Conservation (phyloP, 2,113 vertebrate genomes). For the Alces alces region DNA sequence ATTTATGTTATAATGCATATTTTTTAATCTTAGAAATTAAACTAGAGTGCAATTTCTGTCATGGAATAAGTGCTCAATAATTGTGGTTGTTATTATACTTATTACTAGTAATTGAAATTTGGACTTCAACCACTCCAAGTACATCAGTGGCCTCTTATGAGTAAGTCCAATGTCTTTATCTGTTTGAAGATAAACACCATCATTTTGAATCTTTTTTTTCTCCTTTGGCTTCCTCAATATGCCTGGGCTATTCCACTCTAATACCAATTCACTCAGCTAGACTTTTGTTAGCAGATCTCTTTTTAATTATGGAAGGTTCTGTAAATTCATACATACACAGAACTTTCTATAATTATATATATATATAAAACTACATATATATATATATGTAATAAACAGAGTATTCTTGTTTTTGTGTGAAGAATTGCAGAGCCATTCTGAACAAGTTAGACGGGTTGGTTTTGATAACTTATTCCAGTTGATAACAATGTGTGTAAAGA, state of each 20-base stretch:
- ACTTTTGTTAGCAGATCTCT: not conserved
- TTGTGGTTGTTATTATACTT: not conserved
- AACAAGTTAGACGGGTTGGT: not conserved
- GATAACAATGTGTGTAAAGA: not conserved
- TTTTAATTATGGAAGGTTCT: conserved; percentile 1
- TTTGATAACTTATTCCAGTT: not conserved
- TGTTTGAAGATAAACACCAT: not conserved
- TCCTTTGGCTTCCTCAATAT: not conserved
- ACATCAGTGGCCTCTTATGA: not conserved
- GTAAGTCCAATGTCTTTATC: not conserved
- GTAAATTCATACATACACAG: not conserved
- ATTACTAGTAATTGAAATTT: not conserved
- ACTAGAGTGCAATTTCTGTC: not conserved
- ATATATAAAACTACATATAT: not conserved
- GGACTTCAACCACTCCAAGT: not conserved
- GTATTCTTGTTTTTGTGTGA: not conserved
- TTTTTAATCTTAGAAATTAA: not conserved
- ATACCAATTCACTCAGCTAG: not conserved
- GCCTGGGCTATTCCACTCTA: not conserved
- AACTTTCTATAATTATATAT: not conserved
- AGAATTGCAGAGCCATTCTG: not conserved
- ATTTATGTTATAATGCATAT: not conserved
- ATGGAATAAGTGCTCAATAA: not conserved
- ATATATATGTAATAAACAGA: not conserved
- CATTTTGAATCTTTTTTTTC: not conserved